Conservation (phyloP, 2,888 invertebrate genomes). For the Holacanthella duospinosa region DNA sequence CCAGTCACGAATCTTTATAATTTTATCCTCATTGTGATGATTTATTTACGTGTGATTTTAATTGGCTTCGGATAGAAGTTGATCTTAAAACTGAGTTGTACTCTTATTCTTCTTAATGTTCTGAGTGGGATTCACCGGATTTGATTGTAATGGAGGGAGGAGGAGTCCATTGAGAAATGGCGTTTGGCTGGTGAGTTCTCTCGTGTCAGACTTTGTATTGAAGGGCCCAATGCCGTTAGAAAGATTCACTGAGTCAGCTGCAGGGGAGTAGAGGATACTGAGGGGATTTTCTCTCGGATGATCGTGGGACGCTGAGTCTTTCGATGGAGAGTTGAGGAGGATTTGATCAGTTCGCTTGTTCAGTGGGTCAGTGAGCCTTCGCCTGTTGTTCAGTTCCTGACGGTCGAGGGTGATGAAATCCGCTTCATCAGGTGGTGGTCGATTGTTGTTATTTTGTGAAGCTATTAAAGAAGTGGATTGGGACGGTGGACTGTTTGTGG, state of each 20-base stretch:
- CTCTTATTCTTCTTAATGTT: background rate
- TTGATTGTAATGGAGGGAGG: background rate
- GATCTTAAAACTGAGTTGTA: background rate
- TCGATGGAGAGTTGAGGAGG: background rate
- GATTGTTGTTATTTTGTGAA: background rate
- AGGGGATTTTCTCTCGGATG: background rate
- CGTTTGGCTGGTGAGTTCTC: background rate
- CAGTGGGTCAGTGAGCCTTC: background rate
- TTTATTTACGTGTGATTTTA: background rate
- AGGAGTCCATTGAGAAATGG: background rate
- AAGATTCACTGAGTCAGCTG: background rate
- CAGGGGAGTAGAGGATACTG: background rate
- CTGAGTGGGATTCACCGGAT: background rate
- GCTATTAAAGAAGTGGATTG: background rate
- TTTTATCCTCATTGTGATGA: too few relatives aligned
- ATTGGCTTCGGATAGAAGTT: background rate
- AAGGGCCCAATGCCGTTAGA: background rate
- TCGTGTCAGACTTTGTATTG: background rate
- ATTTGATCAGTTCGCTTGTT: constrained; percentile 1
- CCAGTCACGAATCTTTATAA: too few relatives aligned
- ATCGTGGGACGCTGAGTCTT: background rate
- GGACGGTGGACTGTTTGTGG: background rate
- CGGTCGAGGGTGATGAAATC: background rate
- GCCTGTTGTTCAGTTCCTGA: constrained; percentile 7
- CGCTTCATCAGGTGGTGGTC: background rate